Conservation (phyloP, 2,797 vertebrate genomes). For the Danio aesculapii region DNA sequence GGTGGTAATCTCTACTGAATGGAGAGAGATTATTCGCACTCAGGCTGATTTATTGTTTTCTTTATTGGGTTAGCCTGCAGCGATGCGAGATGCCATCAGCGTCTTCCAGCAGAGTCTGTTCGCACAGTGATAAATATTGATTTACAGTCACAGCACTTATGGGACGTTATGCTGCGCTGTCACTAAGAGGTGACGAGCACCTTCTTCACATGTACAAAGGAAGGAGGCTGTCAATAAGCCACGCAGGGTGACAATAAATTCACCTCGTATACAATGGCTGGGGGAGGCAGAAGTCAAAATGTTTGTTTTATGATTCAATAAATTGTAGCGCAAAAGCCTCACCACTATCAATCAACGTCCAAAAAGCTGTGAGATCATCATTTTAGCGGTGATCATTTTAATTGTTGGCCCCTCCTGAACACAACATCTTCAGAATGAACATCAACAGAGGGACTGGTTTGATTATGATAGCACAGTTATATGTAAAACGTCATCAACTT, state of each 20-base stretch:
- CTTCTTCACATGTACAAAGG: conserved; percentile 25
- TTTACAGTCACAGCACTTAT: conserved; percentile 38
- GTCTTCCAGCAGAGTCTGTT: conserved; percentile 39
- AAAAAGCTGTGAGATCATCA: conserved; percentile 37
- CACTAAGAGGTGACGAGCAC: conserved; percentile 19
- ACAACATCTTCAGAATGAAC: not conserved
- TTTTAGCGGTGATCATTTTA: conserved; percentile 36
- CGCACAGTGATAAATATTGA: conserved; percentile 51
- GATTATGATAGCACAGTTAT: not conserved
- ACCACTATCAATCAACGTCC: conserved; percentile 45
- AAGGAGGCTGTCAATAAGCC: conserved; percentile 48
- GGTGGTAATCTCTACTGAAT: conserved; percentile 45
- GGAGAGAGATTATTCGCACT: conserved; percentile 47
- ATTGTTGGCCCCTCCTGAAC: not conserved
- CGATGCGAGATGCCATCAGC: conserved; percentile 11
- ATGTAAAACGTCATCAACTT: not conserved
- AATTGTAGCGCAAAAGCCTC: conserved; percentile 19
- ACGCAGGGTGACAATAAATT: conserved; percentile 49
- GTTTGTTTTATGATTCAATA: conserved; percentile 65
- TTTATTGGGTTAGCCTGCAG: conserved; percentile 25
- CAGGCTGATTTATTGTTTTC: conserved; percentile 45
- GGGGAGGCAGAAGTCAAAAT: conserved; percentile 28
- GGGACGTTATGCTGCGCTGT: conserved; percentile 31
- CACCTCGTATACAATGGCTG: conserved; percentile 37
- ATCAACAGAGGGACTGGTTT: not conserved